These are phyloP conservation scores for Tonatia bakeri DNA, from an alignment of 2,113 vertebrate genomes.

Conservation along the genomic window DNA sequence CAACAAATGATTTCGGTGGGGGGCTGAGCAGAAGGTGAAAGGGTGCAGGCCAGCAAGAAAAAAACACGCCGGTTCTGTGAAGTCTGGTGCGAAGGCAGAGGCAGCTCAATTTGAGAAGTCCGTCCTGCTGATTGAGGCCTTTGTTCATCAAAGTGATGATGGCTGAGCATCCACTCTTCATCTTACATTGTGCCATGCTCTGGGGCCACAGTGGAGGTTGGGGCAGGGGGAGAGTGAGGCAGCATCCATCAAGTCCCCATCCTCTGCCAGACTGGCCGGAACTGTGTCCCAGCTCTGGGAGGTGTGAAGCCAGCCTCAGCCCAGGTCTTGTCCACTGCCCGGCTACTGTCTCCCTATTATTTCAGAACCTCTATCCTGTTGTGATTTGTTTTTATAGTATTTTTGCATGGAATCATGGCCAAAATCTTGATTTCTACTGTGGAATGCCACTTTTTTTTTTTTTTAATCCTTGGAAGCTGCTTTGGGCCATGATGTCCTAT, in stretches of 20 bases:
- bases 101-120: no score
- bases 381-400: not conserved
- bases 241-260: rapidly evolving
- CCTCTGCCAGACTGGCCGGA: not conserved
- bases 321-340: not conserved
- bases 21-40: not conserved
- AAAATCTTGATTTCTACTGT: not conserved
- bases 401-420: not conserved
- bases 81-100: not conserved
- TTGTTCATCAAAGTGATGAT: not conserved
- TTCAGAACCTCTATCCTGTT: not conserved
- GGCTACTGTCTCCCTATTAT: not conserved
- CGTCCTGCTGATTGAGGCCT: not conserved
- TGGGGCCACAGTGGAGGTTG: not conserved
- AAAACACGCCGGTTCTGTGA: not conserved
- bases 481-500: not conserved
- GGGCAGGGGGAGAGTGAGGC: not conserved
- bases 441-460: not conserved
- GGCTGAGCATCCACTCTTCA: no score
- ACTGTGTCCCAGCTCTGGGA: rapidly evolving
- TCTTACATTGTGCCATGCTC: not conserved
- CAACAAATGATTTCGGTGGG: not conserved
- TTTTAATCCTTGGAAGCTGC: not conserved
- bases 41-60: not conserved
- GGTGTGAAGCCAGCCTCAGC: not conserved